Conservation (phyloP, 2,888 invertebrate genomes). For the Pseudanteris insignis region DNA sequence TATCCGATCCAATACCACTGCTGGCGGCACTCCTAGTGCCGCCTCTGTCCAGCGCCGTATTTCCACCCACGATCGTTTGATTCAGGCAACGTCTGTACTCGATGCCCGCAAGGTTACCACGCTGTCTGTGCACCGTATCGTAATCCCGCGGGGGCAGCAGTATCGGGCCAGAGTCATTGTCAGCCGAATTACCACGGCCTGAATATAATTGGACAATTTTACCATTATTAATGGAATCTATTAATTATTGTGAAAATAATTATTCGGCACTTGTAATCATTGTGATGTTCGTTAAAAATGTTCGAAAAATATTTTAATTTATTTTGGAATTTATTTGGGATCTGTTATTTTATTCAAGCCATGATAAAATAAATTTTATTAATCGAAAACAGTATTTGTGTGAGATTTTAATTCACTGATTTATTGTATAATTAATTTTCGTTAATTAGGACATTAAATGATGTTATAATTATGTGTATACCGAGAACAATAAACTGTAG, state of each 20-base stretch:
- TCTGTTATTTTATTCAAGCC: too few species aligned
- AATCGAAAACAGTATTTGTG: too few species aligned
- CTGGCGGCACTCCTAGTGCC: constrained; percentile 76
- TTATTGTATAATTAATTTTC: too few species aligned
- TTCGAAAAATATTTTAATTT: too few species aligned
- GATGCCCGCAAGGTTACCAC: constrained; percentile 80
- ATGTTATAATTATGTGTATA: too few species aligned
- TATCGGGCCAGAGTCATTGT: constrained; percentile 73
- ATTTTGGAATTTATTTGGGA: too few species aligned
- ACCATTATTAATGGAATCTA: background rate
- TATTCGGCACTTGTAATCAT: too few species aligned
- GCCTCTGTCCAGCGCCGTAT: constrained; percentile 59
- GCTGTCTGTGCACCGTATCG: constrained; percentile 86
- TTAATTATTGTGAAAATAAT: background rate
- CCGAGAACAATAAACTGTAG: too few species aligned
- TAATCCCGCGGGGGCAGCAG: constrained; percentile 93
- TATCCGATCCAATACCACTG: constrained; percentile 88
- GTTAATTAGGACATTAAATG: too few species aligned
- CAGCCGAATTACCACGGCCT: constrained; percentile 63
- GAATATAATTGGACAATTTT: background rate
- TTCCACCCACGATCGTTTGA: constrained; percentile 74
- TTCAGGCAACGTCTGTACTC: constrained; percentile 77
- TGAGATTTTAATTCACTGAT: too few species aligned
- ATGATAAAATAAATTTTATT: too few species aligned
- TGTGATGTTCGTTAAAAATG: too few species aligned